Percentiles rank a stretch among this genome's conserved stretches.
Evolutionary conservation across 2,113 vertebrate genomes (phyloP).

Genomic region (Pontoporia blainvillei): DNA sequence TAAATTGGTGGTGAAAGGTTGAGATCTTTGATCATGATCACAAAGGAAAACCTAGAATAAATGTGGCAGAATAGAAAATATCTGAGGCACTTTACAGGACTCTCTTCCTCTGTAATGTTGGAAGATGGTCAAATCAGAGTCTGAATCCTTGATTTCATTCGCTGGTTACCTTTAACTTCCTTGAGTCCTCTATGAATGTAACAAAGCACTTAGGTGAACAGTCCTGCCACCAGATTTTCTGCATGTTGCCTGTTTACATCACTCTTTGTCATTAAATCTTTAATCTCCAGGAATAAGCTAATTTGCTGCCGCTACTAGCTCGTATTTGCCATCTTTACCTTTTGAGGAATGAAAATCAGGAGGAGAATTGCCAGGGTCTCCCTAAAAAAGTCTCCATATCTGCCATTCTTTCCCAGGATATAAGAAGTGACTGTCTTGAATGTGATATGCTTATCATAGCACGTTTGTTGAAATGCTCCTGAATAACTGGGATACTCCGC

Average conservation of each 20-base stretch:
- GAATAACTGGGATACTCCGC: constrained; percentile 87
- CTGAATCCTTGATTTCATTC: constrained; percentile 90
- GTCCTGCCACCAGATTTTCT: constrained; percentile 87
- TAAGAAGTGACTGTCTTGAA: constrained; percentile 89
- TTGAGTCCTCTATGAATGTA: constrained; percentile 88
- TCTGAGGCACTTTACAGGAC: constrained; percentile 84
- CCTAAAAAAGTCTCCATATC: constrained; percentile 70
- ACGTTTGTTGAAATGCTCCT: constrained; percentile 87
- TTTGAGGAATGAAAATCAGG: constrained; percentile 75
- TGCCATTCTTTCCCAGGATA: constrained; percentile 85
- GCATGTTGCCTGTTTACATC: constrained; percentile 86
- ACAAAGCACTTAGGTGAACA: constrained; percentile 91
- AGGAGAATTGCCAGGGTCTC: constrained; percentile 62
- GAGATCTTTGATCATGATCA: constrained; percentile 88
- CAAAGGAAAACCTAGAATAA: constrained; percentile 92
- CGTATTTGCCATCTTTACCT: constrained; percentile 88
- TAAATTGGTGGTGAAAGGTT: constrained; percentile 86
- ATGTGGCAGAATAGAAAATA: constrained; percentile 87
- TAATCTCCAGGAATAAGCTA: constrained; percentile 86
- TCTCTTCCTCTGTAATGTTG: constrained; percentile 89
- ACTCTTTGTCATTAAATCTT: constrained; percentile 87
- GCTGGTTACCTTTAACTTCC: constrained; percentile 85
- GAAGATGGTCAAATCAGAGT: constrained; percentile 88
- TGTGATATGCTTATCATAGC: constrained; percentile 88
- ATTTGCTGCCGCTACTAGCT: constrained; percentile 85